Base-by-base conservation (phyloP, 64 coral and sea anemone genomes). In the Pocillopora damicornis region DNA sequence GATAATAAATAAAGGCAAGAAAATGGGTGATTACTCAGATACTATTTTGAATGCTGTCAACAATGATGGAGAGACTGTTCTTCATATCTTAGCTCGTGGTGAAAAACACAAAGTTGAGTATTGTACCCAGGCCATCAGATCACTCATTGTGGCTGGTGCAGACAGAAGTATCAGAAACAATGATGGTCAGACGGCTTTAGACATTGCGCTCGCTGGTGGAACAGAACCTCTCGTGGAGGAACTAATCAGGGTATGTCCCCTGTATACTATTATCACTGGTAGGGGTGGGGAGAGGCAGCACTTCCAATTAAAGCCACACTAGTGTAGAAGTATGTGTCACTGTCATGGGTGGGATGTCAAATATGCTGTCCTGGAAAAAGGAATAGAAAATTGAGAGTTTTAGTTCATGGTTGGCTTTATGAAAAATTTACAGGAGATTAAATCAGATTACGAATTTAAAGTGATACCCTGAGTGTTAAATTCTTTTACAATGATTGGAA, bases 121-220 rank as follows among this genome's bases (percentile, higher is more conserved):
- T 35, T 92, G 92, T 71, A 89, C 88, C 60, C 92, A 89, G 63
- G 97, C 97, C 9, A 90, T 99, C n/a, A 95, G 78, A 58, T 82
- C 83, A 26, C 75, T 99, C 12, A 90, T 99, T 56, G 88, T 86
- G 60, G 93, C 90, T 45, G 97, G 97, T 63, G 97, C 97, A 56
- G 97, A 99, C 60, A 95, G 93, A 60, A 99, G 93, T 76, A 95
- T 93, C 15, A 92, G 97, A 62, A 95, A 99, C 75, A 99, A 99
- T 80, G 90, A 95, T 0, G 97, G 97, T 76, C 89, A 99, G 75
- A 99, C 97, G 15, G 87, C 97, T 26, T 83, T 99, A 42, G 97
- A 99, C 61, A 99, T 99, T 38, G 97, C 97, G 25, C 88, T 99
- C 5, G 73, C 88, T 23, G 86, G 86, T 81, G 97, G 97, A 36